phyloP scores from a whole-genome alignment of 2,797 vertebrate species.

The Triplophysa yarkandensis region DNA sequence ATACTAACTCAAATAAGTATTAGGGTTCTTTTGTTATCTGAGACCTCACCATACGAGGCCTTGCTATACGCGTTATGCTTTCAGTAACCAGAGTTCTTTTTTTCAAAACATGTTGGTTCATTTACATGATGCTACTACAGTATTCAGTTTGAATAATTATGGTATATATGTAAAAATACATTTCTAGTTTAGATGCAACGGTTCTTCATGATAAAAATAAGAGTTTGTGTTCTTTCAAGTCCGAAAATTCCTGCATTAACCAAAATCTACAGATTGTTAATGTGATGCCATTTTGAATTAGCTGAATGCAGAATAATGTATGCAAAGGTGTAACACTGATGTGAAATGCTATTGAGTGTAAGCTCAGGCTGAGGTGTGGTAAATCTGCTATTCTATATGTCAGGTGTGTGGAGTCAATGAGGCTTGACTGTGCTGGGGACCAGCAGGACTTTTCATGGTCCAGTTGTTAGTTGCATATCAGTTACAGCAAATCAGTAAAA shows the following conservation, averaged over 20 bases:
- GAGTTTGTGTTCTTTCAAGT: not conserved
- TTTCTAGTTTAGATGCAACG: too few species aligned
- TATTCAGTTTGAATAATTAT: too few species aligned
- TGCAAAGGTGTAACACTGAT: slow-evolving; percentile 51
- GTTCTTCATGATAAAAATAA: too few species aligned
- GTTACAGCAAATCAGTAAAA: slow-evolving; percentile 69
- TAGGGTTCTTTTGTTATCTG: too few species aligned
- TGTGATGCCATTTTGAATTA: slow-evolving; percentile 28
- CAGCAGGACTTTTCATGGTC: slow-evolving; percentile 69
- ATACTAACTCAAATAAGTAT: too few species aligned
- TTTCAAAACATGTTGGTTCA: too few species aligned
- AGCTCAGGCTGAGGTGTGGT: slow-evolving; percentile 37
- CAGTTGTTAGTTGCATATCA: slow-evolving; percentile 62
- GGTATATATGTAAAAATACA: too few species aligned
- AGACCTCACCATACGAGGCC: too few species aligned
- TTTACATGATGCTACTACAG: too few species aligned
- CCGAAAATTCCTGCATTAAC: slow-evolving; percentile 3
- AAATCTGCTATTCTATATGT: slow-evolving; percentile 65
- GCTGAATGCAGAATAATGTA: slow-evolving; percentile 16
- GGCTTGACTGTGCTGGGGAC: slow-evolving; percentile 60
- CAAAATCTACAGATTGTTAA: slow-evolving; percentile 21
- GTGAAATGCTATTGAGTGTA: slow-evolving; percentile 43
- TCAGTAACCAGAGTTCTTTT: too few species aligned
- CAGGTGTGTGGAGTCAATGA: slow-evolving; percentile 64
- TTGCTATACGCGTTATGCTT: too few species aligned